Base-by-base conservation (phyloP, 2,797 vertebrate genomes). In the Antennarius maculatus region DNA sequence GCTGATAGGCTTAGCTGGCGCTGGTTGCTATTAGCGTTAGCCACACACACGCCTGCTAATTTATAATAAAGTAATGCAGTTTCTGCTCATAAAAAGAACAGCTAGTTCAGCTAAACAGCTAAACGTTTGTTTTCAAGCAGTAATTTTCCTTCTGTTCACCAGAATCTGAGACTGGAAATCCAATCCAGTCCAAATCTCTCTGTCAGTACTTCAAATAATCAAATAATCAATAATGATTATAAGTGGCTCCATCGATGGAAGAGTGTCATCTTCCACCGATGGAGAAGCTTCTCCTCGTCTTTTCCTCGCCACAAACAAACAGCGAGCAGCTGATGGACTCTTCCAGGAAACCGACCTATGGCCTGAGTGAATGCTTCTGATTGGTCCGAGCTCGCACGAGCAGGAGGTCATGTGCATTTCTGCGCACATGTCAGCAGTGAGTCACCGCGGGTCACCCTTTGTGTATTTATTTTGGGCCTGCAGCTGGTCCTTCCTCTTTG, bases 401-500 rank as follows among this genome's bases (percentile, higher is more conserved):
- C n/a, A 31, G 45, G 39, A 60, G 66, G 59, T 81, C 65, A 54
- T 68, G 57, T 76, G 78, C 69, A 71, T 77, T 54, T 63, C 74
- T 74, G 31, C 81, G 74, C 46, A 57, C 69, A 76, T 88, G 86
- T 89, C 86, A 87, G 83, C 84, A 80, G 43, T 81, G 77, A 88
- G 71, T 87, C 80, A 88, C 82, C 59, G 39, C 74, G 72, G 87
- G 77, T 86, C 88, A 82, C 80, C 55, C 76, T 86, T 87, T 88
- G 85, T 88, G 78, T 86, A 80, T 89, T 88, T 92, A 90, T 91
- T 90, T 90, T 79, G 78, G 86, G 78, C 58, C 63, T 81, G 80
- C 89, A 92, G 91, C 91, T 92, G 91, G 85, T 87, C 79, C 76
- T 89, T 88, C 86, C 86, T 86, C 79, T 82, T 79, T 50, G 31